phyloP scores from a whole-genome alignment of 2,888 invertebrate genomes.

The Callosobruchus maculatus region DNA sequence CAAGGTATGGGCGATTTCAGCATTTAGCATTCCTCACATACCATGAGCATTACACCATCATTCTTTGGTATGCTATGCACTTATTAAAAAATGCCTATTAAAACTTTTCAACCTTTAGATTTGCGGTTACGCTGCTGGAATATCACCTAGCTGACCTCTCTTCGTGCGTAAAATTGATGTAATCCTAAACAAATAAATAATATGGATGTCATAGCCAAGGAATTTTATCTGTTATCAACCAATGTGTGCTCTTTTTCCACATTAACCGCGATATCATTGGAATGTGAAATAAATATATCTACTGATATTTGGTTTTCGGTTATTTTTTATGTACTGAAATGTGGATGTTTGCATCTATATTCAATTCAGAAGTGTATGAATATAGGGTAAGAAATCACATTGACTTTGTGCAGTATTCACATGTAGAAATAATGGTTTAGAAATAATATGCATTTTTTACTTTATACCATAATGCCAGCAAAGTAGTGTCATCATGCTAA shows the following conservation, averaged over 20 bases:
- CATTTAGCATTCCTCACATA: constrained; percentile 28
- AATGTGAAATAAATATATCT: neutral
- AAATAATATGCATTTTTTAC: too few species aligned
- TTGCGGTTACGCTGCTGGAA: neutral
- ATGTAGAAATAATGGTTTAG: too few species aligned
- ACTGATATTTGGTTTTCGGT: neutral
- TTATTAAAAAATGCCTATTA: constrained; percentile 24
- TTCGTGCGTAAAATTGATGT: constrained; percentile 6
- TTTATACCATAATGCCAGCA: too few species aligned
- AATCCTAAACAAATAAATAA: constrained; percentile 2
- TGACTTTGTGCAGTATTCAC: too few species aligned
- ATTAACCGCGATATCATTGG: neutral
- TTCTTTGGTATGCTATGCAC: constrained; percentile 12
- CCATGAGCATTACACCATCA: constrained; percentile 26
- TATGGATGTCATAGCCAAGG: neutral
- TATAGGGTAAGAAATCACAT: too few species aligned
- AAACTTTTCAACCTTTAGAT: constrained; percentile 21
- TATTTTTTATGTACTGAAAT: neutral
- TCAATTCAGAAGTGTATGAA: too few species aligned
- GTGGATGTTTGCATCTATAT: neutral
- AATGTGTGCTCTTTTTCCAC: neutral
- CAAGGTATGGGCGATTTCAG: constrained; percentile 13
- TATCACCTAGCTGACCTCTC: constrained; percentile 1
- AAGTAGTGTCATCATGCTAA: too few species aligned
- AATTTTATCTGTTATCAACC: neutral